Evolutionary conservation across 2,888 invertebrate genomes (phyloP), one percentile per base, ranked within the genome.

Genomic region (Trachelus stipa): DNA sequence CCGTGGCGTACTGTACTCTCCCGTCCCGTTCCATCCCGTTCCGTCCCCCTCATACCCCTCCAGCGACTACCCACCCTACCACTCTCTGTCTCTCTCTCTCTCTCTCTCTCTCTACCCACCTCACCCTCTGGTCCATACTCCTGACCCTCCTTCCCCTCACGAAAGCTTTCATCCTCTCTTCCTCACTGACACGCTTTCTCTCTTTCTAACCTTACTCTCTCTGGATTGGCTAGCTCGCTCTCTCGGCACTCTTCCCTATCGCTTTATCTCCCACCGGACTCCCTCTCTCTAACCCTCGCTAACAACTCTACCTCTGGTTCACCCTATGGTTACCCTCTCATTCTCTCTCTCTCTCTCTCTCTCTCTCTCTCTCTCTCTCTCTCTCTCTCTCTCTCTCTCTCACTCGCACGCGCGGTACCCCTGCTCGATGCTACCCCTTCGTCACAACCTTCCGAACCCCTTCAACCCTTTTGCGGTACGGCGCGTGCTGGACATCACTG

Each of bases 211-310:
- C 79, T 77, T 77, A 80, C 75, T 73, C 37, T 68, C 56, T 75
- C 75, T 80, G 40, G 40, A 56, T 56, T n/a, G 34, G 69, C 81
- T 77, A 78, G 74, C 82, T 73, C 79, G 71, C 82, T 73, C 82
- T 73, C 81, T 76, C 77, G 73, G 23, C 81, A 79, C 79, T 80
- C 78, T 85, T 86, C 86, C 85, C 84, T 86, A 84, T 86, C 85
- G 85, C 85, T 87, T 85, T 85, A 85, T 86, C 83, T 85, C 86
- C 86, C 86, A 83, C 86, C 80, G 83, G 83, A 83, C 85, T 69
- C 73, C 31, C 69, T 76, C 71, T 75, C 77, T 77, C 76, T 76
- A 77, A 40, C 68, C 23, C 77, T 37, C 40, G 79, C 81, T 79
- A 74, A 77, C 78, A 77, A 79, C 81, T 79, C 79, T 56, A 56